Percentiles rank a stretch among this genome's conserved stretches.
phyloP scores from a whole-genome alignment of 1,140 invertebrate species.

The Zaprionus camerounensis region DNA sequence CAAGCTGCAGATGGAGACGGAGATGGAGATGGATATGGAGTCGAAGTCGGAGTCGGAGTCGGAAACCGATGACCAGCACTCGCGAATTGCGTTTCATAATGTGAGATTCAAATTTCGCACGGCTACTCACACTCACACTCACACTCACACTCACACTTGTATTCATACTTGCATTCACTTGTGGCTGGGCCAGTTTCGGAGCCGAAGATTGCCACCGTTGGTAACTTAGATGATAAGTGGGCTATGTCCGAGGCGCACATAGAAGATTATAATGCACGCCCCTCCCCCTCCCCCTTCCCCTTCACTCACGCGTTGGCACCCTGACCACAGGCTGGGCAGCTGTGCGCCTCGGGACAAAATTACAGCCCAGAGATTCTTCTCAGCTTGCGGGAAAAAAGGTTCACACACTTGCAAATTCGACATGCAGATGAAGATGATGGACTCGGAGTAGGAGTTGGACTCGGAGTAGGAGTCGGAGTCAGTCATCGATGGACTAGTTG shows the following conservation, averaged over 20 bases:
- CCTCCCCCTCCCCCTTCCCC: neutral
- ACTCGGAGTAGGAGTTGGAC: neutral
- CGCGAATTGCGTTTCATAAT: slow-evolving; percentile 13
- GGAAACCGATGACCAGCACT: slow-evolving; percentile 20
- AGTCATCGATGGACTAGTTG: neutral
- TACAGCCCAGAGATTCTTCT: slow-evolving; percentile 5
- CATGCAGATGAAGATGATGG: neutral
- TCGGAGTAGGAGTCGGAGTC: neutral
- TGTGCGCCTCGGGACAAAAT: slow-evolving; percentile 1
- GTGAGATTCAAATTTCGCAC: slow-evolving; percentile 14
- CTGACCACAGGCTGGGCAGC: neutral
- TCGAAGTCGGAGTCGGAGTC: neutral
- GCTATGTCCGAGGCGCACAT: neutral
- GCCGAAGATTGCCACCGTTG: slow-evolving; percentile 1
- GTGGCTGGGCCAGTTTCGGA: neutral
- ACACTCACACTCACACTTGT: neutral
- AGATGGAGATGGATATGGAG: neutral
- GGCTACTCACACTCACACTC: slow-evolving; percentile 9
- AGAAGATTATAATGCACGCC: slow-evolving; percentile 6
- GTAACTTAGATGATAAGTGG: slow-evolving; percentile 20
- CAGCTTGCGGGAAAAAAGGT: neutral
- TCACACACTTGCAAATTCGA: slow-evolving; percentile 9
- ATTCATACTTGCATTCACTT: neutral
- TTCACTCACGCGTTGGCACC: neutral
- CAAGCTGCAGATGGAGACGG: neutral